phyloP scores from a whole-genome alignment of 1,140 invertebrate species.

The Trinorchestia longiramus region DNA sequence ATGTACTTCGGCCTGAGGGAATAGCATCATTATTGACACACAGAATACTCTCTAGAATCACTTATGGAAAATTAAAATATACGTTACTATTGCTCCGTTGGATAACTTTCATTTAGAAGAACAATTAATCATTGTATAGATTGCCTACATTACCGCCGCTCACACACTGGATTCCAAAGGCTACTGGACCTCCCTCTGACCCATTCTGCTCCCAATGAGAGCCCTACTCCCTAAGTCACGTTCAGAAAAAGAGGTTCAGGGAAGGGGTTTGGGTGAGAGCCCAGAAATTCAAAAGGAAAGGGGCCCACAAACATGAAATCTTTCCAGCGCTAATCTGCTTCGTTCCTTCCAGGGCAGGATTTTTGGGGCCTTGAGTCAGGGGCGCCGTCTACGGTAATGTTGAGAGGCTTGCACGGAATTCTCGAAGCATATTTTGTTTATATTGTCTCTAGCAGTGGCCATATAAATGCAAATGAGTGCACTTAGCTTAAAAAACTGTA shows the following conservation, averaged over 20 bases:
- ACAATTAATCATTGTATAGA: background rate
- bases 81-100: background rate
- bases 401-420: background rate
- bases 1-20: no score
- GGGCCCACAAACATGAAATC: slow-evolving; percentile 18
- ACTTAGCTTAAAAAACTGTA: slow-evolving; percentile 42
- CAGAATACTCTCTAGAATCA: no score
- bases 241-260: background rate
- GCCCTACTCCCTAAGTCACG: background rate
- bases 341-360: slow-evolving; percentile 16
- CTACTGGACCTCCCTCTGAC: background rate
- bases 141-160: background rate
- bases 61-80: background rate
- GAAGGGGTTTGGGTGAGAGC: background rate
- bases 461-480: slow-evolving; percentile 54
- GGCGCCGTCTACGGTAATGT: background rate
- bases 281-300: slow-evolving; percentile 32
- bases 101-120: background rate
- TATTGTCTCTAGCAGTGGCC: slow-evolving; percentile 42
- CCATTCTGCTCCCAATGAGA: background rate
- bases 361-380: background rate
- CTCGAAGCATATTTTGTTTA: slow-evolving; percentile 52
- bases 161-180: background rate
- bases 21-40: no score
- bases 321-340: slow-evolving; percentile 30